These are phyloP conservation scores for Mellilla xanthometata DNA, from an alignment of 2,888 invertebrate species.

Conservation along the genomic window DNA sequence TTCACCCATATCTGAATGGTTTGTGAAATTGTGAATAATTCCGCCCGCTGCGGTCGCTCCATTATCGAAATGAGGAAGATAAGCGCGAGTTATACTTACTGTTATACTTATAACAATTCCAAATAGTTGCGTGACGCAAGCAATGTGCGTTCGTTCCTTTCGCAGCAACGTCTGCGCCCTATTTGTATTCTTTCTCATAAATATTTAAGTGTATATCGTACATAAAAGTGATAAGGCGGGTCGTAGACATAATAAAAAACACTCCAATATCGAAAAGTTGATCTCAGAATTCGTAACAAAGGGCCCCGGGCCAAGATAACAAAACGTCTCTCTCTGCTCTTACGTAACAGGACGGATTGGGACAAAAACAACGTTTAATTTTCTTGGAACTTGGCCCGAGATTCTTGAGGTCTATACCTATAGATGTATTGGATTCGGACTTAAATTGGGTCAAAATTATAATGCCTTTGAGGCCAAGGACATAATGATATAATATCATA, in stretches of 20 bases:
- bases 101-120: background rate
- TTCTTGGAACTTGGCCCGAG: slow-evolving; percentile 29
- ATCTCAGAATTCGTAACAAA: slow-evolving; percentile 29
- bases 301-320: slow-evolving; percentile 23
- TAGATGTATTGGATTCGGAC: background rate
- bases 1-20: slow-evolving; percentile 1
- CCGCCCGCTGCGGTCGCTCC: slow-evolving; percentile 4
- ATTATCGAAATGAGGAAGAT: slow-evolving; percentile 13
- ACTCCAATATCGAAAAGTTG: slow-evolving; percentile 30
- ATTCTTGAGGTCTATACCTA: slow-evolving; percentile 9
- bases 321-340: slow-evolving; percentile 29
- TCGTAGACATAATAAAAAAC: slow-evolving; percentile 28
- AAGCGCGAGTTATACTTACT: slow-evolving; percentile 4
- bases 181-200: slow-evolving; percentile 9
- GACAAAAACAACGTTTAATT: slow-evolving; percentile 41
- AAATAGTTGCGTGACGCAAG: slow-evolving; percentile 14
- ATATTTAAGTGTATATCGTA: slow-evolving; percentile 17
- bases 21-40: slow-evolving; percentile 5
- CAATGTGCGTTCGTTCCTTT: slow-evolving; percentile 6
- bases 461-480: background rate
- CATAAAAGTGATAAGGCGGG: slow-evolving; percentile 28
- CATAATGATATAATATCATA: background rate
- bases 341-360: slow-evolving; percentile 31
- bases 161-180: slow-evolving; percentile 5
- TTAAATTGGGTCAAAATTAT: slow-evolving; percentile 1